A percentile compares a stretch with the other conserved stretches of the same genome.
Conservation (phyloP, 1,140 invertebrate genomes). For the Drosophila lacertosa region DNA sequence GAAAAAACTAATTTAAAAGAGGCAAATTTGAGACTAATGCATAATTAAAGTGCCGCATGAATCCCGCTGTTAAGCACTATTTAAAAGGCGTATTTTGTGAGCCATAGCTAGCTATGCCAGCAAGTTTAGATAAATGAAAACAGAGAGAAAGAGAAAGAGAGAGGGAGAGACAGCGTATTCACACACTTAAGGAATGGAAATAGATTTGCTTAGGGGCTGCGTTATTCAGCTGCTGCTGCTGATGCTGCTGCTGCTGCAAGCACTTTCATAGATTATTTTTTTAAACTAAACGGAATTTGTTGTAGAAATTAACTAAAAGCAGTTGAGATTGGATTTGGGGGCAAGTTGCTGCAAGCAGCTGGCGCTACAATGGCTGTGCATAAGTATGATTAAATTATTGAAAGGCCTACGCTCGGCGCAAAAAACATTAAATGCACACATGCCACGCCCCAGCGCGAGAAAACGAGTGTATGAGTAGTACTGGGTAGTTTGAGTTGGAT, state of each 20-base stretch:
- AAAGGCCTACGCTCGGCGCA: conserved; percentile 33
- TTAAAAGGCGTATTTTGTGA: not conserved
- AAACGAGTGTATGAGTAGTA: too few species aligned
- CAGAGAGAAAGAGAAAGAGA: too few species aligned
- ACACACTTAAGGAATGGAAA: conserved; percentile 1
- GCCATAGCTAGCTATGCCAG: not conserved
- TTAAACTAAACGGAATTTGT: conserved; percentile 22
- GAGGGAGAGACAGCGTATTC: not conserved
- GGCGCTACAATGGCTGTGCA: conserved; percentile 31
- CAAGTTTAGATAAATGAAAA: too few species aligned
- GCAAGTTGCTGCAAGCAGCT: not conserved
- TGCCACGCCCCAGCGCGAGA: conserved; percentile 17
- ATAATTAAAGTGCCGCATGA: not conserved
- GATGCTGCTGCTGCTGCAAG: conserved; percentile 18
- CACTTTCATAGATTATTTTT: conserved; percentile 72
- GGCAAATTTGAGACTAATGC: conserved; percentile 3
- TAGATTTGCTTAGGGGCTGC: conserved; percentile 22
- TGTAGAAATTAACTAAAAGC: conserved; percentile 39
- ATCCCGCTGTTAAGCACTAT: not conserved
- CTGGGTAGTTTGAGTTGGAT: too few species aligned
- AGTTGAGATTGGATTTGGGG: not conserved
- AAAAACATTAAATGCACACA: not conserved
- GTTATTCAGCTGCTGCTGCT: conserved; percentile 10
- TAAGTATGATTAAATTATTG: conserved; percentile 73
- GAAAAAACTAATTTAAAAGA: not conserved